Percentiles rank a stretch among this genome's conserved stretches.
These are phyloP conservation scores for Hyperoplus lanceolatus DNA, from an alignment of 2,797 vertebrate species.

Conservation along the genomic window DNA sequence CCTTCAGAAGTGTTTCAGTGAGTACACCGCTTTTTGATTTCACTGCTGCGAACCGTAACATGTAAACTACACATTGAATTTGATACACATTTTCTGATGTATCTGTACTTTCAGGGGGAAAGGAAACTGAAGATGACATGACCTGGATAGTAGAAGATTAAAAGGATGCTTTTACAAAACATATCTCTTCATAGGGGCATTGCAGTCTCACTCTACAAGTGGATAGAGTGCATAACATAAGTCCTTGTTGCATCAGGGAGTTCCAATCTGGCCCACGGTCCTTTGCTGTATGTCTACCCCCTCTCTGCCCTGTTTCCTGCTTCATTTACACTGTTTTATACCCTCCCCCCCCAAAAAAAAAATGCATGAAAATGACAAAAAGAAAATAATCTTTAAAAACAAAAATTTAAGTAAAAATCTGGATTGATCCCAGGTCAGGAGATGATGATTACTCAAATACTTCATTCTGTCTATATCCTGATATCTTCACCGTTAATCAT, in stretches of 20 bases:
- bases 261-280: no score
- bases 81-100: background rate
- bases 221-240: no score
- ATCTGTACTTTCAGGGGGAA: constrained; percentile 51
- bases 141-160: constrained; percentile 54
- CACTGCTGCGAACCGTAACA: background rate
- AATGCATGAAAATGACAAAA: no score
- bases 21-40: constrained; percentile 19
- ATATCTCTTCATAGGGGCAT: no score
- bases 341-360: no score
- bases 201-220: no score
- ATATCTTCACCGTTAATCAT: constrained; percentile 4
- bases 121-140: constrained; percentile 57
- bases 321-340: no score
- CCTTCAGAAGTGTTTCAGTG: constrained; percentile 64
- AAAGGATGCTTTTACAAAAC: constrained; percentile 1
- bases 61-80: background rate
- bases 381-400: no score
- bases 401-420: background rate
- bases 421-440: background rate
- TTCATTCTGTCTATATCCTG: constrained; percentile 1
- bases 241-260: no score
- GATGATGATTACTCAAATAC: background rate
- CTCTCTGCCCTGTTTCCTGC: no score
- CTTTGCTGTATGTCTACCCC: no score